Base-by-base conservation (phyloP, 2,113 vertebrate genomes). In the Zeus faber region DNA sequence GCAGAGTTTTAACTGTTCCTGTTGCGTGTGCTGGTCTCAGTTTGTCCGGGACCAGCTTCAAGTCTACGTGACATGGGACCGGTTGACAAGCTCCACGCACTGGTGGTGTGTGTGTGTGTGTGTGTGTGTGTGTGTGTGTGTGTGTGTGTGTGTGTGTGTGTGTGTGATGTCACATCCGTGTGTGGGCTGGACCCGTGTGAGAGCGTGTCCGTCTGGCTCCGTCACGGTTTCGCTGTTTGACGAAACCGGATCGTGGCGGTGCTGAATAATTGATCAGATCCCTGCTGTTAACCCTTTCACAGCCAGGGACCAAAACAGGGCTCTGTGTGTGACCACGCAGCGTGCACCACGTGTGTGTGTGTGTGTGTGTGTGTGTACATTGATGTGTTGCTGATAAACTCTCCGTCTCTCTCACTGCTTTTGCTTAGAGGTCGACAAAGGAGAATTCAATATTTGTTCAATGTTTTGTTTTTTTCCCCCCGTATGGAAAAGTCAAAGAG, bases 241-340 rank as follows among this genome's bases (percentile, higher is more conserved):
- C 81, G 83, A 84, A 85, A 85, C 69, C n/a, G 23, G 81, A 87
- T 81, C 81, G 9, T 62, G 43, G 56, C 58, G 44, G 13, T 68
- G 70, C 49, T 87, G 61, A 87, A 87, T 87, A 80, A 87, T 87
- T 85, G 67, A 87, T 43, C 11, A 35, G 25, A 72, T 79, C 44
- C 13, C 33, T 14, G 50, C 67, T 48, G 54, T 82, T 87, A 83
- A 85, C 85, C 79, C 85, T 73, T 80, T 77, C 57, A 73, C 77
- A 72, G 71, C 73, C 69, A 68, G 50, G 64, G 65, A 69, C 70
- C 67, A 62, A 9, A 9, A 4, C 5, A 54, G 54, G 40, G 49
- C 58, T 62, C 53, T 21, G 26, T 16, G 37, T 51, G 35, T 37
- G 21, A n/a, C n/a, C n/a, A 57, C 65, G 67, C 58, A 67, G 4